These are phyloP conservation scores for Melanophora roralis DNA, from an alignment of 2,888 invertebrate genomes.

Conservation along the genomic window DNA sequence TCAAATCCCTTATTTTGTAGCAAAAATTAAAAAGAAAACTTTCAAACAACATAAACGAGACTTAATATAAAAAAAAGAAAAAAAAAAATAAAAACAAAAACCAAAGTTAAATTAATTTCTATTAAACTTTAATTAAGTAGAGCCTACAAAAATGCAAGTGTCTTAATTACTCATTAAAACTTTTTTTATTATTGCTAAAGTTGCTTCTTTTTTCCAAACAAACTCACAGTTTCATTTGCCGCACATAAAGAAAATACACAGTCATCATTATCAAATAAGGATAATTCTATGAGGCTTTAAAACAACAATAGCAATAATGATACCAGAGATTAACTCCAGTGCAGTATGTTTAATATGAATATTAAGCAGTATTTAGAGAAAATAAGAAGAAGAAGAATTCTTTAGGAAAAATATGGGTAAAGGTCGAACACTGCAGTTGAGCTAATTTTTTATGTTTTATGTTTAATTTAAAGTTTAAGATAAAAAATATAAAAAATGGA, in stretches of 20 bases:
- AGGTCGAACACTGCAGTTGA: no score
- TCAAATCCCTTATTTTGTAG: no score
- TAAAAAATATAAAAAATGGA: no score
- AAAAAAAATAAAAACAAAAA: neutral
- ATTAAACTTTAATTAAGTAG: constrained; percentile 57
- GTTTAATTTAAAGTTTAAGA: no score
- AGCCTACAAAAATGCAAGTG: constrained; percentile 36
- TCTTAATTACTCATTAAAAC: constrained; percentile 59
- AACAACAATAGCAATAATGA: neutral
- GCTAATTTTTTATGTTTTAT: no score
- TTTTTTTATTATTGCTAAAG: constrained; percentile 26
- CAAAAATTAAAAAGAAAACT: neutral
- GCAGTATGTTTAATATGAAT: constrained; percentile 36
- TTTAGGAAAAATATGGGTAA: neutral
- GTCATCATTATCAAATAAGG: constrained; percentile 23
- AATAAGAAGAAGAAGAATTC: neutral
- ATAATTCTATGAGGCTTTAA: neutral
- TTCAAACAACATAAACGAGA: no score
- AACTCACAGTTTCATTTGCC: constrained; percentile 41
- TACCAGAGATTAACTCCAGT: constrained; percentile 7
- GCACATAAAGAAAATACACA: neutral
- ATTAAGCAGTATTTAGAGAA: neutral
- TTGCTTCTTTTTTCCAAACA: constrained; percentile 10
- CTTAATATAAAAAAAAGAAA: neutral
- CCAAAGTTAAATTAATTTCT: constrained; percentile 59